phyloP scores from a whole-genome alignment of 1,140 invertebrate genomes.

The Saccostrea echinata region DNA sequence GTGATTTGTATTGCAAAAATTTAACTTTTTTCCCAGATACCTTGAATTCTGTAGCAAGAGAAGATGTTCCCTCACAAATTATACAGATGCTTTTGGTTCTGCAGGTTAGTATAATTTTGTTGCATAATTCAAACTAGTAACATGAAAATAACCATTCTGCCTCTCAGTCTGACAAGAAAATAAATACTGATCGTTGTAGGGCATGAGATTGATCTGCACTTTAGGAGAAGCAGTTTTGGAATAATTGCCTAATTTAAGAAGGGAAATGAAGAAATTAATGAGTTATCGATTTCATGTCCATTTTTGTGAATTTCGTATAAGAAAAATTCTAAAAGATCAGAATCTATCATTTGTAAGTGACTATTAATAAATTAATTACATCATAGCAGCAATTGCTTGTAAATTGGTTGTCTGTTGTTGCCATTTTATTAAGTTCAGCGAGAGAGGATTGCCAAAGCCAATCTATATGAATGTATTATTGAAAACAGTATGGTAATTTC shows the following conservation, averaged over 20 bases:
- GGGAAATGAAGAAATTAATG: slow-evolving; percentile 13
- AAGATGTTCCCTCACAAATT: slow-evolving; percentile 64
- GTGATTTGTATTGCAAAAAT: not conserved
- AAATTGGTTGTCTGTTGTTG: not conserved
- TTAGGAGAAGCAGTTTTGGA: not conserved
- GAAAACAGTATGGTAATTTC: no score
- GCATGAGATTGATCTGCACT: no score
- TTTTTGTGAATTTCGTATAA: not conserved
- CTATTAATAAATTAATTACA: not conserved
- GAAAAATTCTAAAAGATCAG: not conserved
- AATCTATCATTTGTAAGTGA: not conserved
- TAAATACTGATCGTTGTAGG: no score
- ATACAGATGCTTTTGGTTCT: slow-evolving; percentile 70
- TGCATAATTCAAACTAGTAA: no score
- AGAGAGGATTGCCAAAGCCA: no score
- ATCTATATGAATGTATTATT: no score
- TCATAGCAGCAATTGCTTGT: not conserved
- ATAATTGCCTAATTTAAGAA: slow-evolving; percentile 24
- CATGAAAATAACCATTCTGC: no score
- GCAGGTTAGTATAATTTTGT: slow-evolving; percentile 59
- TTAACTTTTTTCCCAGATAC: slow-evolving; percentile 61
- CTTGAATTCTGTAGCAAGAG: slow-evolving; percentile 54
- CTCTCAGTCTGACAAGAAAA: no score
- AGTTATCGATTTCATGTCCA: not conserved
- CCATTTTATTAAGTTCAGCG: no score